Base-by-base conservation (phyloP, 2,797 vertebrate genomes). In the Pachyuromys duprasi region DNA sequence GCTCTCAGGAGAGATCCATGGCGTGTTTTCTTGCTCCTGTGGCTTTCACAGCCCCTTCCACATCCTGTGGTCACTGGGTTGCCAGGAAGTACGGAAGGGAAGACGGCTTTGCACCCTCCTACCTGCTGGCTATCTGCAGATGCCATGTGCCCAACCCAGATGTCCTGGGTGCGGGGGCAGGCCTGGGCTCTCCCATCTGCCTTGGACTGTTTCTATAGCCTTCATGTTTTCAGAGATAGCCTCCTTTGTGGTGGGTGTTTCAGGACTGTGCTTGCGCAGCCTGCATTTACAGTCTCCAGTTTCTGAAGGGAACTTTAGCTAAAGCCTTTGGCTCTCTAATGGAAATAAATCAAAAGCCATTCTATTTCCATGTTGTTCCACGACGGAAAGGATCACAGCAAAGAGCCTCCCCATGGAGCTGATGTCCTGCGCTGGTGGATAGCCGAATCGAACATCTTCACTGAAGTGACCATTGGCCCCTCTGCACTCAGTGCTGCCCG, bases 371-470 rank as follows among this genome's bases (percentile, higher is more conserved):
- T 94, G 95, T 26, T 49, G 26, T 89, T 81, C 95, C 6, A 86
- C 86, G 3, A 39, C 17, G 0, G 31, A 72, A 98, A 99, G 99
- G 99, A 99, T 79, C 97, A 98, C 57, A 96, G 69, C 45, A 97
- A 97, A 81, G 98, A 98, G 4, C 99, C 99, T 4, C 99, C 99
- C 0, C 99, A 99, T 0, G 99, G 99, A 1, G 99, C 99, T 0
- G 99, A 99, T 0, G 98, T 99, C 94, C 98, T 99, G 74, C 99
- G 99, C 83, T 99, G 99, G 99, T 99, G 99, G 99, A 99, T 99
- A 14, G 99, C 99, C 0, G 99, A 99, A 96, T 99, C 99, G 0
- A 99, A 99, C 0, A 97, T 99, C 81, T 99, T 99, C 96, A 98
- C 99, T 0, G 99, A 99, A 97, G 99, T 99, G 75, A 98, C 99